Conservation (phyloP, 2,888 invertebrate species). For the Zootermopsis nevadensis region DNA sequence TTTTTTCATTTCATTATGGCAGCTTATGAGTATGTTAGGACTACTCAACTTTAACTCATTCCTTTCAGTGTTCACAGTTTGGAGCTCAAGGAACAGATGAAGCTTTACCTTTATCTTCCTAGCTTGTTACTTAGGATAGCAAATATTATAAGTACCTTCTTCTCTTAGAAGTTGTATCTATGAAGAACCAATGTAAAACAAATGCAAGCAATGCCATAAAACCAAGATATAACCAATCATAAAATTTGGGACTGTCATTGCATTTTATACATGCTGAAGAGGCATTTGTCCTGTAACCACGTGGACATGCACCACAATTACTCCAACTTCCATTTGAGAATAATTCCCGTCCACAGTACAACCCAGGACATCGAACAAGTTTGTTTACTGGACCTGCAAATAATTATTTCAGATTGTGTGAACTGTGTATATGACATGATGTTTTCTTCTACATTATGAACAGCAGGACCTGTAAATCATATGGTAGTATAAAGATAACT, state of each 20-base stretch:
- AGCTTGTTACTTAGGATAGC: too few relatives aligned
- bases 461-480: too few relatives aligned
- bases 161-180: slow-evolving; percentile 80
- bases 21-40: too few relatives aligned
- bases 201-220: slow-evolving; percentile 93
- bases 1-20: too few relatives aligned
- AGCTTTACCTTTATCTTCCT: too few relatives aligned
- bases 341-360: slow-evolving; percentile 83
- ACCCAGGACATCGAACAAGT: slow-evolving; percentile 74
- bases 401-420: neutral
- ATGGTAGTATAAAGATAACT: too few relatives aligned
- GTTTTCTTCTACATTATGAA: too few relatives aligned
- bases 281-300: slow-evolving; percentile 81
- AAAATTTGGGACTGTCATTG: slow-evolving; percentile 78
- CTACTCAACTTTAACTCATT: too few relatives aligned
- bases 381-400: slow-evolving; percentile 17
- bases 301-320: slow-evolving; percentile 87
- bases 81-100: too few relatives aligned
- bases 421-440: too few relatives aligned
- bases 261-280: slow-evolving; percentile 82
- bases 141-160: slow-evolving; percentile 60
- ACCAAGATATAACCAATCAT: slow-evolving; percentile 94
- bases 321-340: slow-evolving; percentile 77
- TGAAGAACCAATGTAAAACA: slow-evolving; percentile 92
- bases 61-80: too few relatives aligned